Conservation (phyloP, 2,888 invertebrate genomes). For the Galeruca laticollis region DNA sequence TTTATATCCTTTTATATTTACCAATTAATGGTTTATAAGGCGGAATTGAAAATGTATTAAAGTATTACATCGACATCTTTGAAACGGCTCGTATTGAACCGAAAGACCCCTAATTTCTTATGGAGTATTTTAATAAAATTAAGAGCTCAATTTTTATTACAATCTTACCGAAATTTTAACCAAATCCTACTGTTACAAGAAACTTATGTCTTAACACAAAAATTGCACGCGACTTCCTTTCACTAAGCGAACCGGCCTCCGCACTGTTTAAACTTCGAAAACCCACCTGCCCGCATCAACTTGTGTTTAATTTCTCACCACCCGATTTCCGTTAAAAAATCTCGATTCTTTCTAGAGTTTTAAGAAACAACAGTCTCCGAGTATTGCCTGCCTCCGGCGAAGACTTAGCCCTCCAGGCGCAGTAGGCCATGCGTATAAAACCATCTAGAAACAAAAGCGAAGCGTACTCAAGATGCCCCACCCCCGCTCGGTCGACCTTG, state of each 20-base stretch:
- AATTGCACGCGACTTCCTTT: constrained; percentile 1
- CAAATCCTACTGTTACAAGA: not conserved
- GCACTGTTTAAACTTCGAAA: constrained; percentile 2
- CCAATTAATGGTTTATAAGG: no score
- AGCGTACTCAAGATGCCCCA: constrained; percentile 46
- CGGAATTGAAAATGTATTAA: no score
- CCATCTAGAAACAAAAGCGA: constrained; percentile 31
- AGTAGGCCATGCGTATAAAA: constrained; percentile 31
- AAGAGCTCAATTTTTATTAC: no score
- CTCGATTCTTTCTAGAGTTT: constrained; percentile 10
- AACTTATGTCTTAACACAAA: not conserved
- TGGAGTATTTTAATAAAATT: no score
- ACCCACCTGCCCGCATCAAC: constrained; percentile 7
- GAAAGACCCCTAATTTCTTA: no score
- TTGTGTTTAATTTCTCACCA: not conserved
- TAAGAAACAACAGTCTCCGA: constrained; percentile 2
- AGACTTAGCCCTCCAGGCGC: constrained; percentile 27
- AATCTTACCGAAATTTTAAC: not conserved
- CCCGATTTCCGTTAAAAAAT: constrained; percentile 21
- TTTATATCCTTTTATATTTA: no score
- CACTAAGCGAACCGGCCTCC: constrained; percentile 1
- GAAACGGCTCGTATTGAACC: no score
- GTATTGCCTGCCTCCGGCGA: constrained; percentile 7
- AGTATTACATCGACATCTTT: no score
- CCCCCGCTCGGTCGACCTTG: constrained; percentile 50